Evolutionary conservation across 2,113 vertebrate genomes (phyloP), one percentile per base, ranked within the genome.

Genomic region (Aphyosemion australe): DNA sequence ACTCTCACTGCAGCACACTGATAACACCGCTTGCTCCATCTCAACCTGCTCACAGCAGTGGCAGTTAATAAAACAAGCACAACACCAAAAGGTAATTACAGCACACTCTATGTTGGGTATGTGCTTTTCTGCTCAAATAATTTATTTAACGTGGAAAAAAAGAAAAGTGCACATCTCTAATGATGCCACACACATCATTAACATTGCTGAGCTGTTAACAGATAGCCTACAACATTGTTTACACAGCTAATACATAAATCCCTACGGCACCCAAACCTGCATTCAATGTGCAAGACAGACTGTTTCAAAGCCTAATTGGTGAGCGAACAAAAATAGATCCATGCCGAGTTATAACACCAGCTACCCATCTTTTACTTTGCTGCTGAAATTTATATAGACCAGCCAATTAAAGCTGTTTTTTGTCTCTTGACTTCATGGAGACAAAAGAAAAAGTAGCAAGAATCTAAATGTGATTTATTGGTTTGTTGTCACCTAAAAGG

Each of bases 151-250:
- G 4, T 34, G n/a, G 12, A 43, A 60, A 60, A 53, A 32, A 12
- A n/a, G 2, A 26, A 10, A 12, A 16, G 34, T 61, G 43, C 39
- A 66, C 32, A 54, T 42, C 15, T 72, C 56, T 65, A 73, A 53
- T 50, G 32, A 73, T 60, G 49, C 48, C 62, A 65, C 39, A 47
- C 39, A 73, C 51, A 76, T 74, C 78, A 82, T 78, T 79, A 78
- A 56, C 56, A 63, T 48, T 39, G 43, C 51, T 41, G 54, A 49
- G 72, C 62, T 62, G 46, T 50, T 68, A 65, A 82, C 65, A 74
- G 47, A 69, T 47, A 67, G 43, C 49, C 72, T 45, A 41, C 52
- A 71, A 79, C 67, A 54, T 31, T 65, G 63, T 65, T 65, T 55
- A 65, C 51, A 65, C 55, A 72, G 78, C 63, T 73, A 47, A 77